phyloP scores from a whole-genome alignment of 2,113 vertebrate genomes.

The Menidia beryllina region DNA sequence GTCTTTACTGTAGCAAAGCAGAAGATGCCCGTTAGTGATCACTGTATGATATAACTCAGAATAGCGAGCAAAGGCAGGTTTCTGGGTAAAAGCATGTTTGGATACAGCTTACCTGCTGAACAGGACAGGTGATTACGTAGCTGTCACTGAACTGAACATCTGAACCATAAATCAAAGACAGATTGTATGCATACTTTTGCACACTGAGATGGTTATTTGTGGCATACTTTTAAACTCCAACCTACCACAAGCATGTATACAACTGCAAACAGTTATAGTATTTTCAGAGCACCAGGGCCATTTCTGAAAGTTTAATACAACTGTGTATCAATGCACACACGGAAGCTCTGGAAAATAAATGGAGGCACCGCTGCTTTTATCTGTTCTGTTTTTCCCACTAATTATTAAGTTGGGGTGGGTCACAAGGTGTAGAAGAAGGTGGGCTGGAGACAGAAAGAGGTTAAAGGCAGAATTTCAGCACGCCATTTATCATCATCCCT shows the following conservation, averaged over 20 bases:
- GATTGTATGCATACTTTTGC: constrained; percentile 33
- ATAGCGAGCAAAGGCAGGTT: too few relatives aligned
- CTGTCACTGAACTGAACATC: neutral
- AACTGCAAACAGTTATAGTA: neutral
- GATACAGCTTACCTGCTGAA: too few relatives aligned
- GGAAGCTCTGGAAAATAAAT: constrained; percentile 14
- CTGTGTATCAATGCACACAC: neutral
- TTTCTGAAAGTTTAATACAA: neutral
- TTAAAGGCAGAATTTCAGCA: constrained; percentile 24
- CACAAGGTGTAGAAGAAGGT: too few relatives aligned
- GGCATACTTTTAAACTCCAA: constrained; percentile 51
- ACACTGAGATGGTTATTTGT: constrained; percentile 70
- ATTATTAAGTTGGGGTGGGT: constrained; percentile 2
- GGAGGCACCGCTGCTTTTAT: constrained; percentile 1
- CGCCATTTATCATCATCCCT: neutral
- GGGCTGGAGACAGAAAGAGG: too few relatives aligned
- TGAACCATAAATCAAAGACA: constrained; percentile 9
- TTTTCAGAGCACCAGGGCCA: too few relatives aligned
- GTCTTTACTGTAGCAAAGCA: too few relatives aligned
- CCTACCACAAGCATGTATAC: constrained; percentile 12
- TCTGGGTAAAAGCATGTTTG: too few relatives aligned
- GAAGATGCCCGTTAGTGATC: too few relatives aligned
- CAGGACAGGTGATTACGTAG: neutral
- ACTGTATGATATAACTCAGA: too few relatives aligned
- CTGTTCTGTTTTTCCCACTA: constrained; percentile 16